Evolutionary conservation across 2,888 invertebrate species (phyloP).

Genomic region (Copidosoma aretas): DNA sequence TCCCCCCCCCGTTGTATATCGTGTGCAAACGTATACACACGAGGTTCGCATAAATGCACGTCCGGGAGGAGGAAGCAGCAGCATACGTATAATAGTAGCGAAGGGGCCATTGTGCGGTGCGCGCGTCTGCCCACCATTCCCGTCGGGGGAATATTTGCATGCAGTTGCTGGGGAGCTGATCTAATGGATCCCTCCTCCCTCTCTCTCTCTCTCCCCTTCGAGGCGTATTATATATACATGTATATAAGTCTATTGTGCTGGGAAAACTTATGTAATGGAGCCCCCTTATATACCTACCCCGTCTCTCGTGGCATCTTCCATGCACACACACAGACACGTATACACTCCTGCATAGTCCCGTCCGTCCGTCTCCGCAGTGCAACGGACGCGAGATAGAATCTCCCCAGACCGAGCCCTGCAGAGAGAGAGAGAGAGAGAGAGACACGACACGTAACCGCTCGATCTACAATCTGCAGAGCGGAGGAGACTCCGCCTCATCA

Average conservation of each 20-base stretch:
- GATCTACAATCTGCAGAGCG: neutral
- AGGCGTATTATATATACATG: too few relatives aligned
- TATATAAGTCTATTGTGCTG: slow-evolving; percentile 51
- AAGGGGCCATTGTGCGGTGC: neutral
- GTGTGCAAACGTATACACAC: too few relatives aligned
- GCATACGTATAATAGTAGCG: neutral
- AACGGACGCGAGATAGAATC: slow-evolving; percentile 31
- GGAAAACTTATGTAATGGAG: slow-evolving; percentile 51
- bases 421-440: slow-evolving; percentile 22
- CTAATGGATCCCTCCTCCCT: slow-evolving; percentile 48
- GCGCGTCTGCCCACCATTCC: too few relatives aligned
- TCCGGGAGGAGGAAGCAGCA: slow-evolving; percentile 28
- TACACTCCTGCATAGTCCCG: too few relatives aligned
- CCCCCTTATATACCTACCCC: too few relatives aligned
- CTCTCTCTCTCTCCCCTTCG: too few relatives aligned
- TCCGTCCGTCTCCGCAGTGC: neutral
- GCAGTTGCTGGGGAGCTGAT: slow-evolving; percentile 45
- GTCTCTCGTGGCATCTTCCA: too few relatives aligned
- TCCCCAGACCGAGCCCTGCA: neutral
- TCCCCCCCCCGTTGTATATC: too few relatives aligned
- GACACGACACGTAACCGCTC: slow-evolving; percentile 29
- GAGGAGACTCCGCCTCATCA: neutral
- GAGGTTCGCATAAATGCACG: slow-evolving; percentile 22
- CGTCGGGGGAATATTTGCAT: slow-evolving; percentile 46
- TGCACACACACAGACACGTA: too few relatives aligned